phyloP scores from a whole-genome alignment of 92 coral and sea anemone species.

The Bergia puertoricense region DNA sequence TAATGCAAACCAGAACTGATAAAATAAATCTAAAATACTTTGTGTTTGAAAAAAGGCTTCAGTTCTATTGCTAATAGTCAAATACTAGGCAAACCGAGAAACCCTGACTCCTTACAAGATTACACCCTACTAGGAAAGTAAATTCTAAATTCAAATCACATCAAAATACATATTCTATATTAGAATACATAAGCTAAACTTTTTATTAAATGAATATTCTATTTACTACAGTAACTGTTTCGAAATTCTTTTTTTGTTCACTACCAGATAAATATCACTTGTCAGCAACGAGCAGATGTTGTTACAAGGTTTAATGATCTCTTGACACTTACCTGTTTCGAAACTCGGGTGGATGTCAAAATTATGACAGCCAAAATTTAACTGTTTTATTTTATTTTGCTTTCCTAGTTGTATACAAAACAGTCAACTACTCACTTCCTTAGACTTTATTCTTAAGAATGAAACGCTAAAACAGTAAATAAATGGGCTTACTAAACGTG shows the following conservation, averaged over 20 bases:
- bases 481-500: too few species aligned
- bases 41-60: background rate
- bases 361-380: background rate
- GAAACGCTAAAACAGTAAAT: background rate
- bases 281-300: background rate
- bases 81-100: background rate
- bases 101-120: background rate
- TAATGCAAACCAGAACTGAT: background rate
- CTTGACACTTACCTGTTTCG: constrained; percentile 15
- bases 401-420: too few species aligned
- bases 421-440: too few species aligned
- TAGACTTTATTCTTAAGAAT: background rate
- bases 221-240: background rate
- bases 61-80: background rate
- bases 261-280: background rate
- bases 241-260: background rate
- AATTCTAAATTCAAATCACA: too few species aligned
- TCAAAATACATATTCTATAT: background rate
- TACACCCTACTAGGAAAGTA: too few species aligned
- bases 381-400: background rate
- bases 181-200: too few species aligned
- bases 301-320: background rate
- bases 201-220: too few species aligned
- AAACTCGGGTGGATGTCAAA: background rate
- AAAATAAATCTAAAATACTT: too few species aligned